phyloP scores from a whole-genome alignment of 2,113 vertebrate genomes.

The Tragulus kanchil region DNA sequence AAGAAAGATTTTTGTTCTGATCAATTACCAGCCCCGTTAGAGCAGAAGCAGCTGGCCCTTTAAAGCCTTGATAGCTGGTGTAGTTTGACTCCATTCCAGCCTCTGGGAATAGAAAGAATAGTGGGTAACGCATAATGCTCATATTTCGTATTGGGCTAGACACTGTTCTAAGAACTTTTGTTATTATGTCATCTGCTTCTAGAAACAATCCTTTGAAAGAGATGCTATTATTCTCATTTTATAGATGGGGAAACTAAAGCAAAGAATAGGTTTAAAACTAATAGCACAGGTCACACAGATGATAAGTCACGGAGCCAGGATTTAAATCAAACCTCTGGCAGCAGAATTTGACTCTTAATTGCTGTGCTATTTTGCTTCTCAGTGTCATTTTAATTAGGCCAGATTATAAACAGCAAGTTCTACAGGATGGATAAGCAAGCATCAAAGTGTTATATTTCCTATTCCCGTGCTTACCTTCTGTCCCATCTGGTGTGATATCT shows the following conservation, averaged over 20 bases:
- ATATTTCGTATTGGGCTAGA: neutral
- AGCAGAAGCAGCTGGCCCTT: neutral
- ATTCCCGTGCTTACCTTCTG: neutral
- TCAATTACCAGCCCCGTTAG: neutral
- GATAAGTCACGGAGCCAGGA: neutral
- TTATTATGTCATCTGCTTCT: neutral
- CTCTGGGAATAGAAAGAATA: neutral
- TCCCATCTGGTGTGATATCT: neutral
- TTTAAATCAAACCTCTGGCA: neutral
- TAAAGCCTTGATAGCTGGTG: neutral
- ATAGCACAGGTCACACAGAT: neutral
- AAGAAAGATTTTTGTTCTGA: neutral
- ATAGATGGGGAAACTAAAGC: neutral
- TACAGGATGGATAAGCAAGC: neutral
- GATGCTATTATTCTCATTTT: neutral
- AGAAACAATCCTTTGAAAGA: neutral
- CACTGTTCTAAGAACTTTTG: neutral
- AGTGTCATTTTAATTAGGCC: neutral
- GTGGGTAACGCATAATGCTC: neutral
- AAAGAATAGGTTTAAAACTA: neutral
- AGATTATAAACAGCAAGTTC: conserved; percentile 29
- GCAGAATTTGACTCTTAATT: neutral
- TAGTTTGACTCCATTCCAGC: neutral
- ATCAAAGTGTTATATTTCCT: neutral
- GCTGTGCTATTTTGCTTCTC: neutral